Evolutionary conservation across 1,140 invertebrate species (phyloP), one percentile per base, ranked within the genome.

Genomic region (Muscidifurax raptorellus): DNA sequence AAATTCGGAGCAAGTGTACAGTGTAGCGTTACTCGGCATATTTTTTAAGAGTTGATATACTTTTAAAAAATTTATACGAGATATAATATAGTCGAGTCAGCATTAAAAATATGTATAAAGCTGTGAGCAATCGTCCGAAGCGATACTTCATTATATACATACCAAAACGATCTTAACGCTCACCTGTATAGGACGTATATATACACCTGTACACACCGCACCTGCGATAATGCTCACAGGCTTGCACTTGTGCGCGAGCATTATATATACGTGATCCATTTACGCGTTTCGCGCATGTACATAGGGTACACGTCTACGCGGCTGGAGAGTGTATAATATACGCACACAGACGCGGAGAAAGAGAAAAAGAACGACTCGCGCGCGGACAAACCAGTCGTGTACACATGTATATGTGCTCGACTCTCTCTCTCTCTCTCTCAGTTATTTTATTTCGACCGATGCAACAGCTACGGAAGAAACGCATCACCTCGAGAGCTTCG

Each of bases 221-320:
- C 52, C 52, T 59, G 52, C 22, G 18, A 59, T 59, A 59, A 59
- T 59, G 52, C 52, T 59, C 52, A 9, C 52, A n/a, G 15, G 18
- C 52, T 18, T 59, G 22, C 44, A 18, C 44, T 47, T 59, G 18
- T 0, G 27, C 74, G 22, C 15, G 30, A 12, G 25, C 15, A 47
- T 13, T 7, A n/a, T 18, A 28, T 44, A n/a, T 76, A 64, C 44
- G 32, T 28, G 72, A 75, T 75, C 28, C 80, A 82, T 75, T 72
- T 82, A 59, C 22, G 40, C 22, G 1, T 52, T 15, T 82, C 10
- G 12, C 69, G 10, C 59, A 30, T 59, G 18, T 28, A 12, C 71
- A n/a, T n/a, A n/a, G n/a, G 28, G 28, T 36, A 74, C 71, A 74
- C 27, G 71, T 22, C 25, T 40, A 32, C 15, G 10, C 22, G 30